Conservation (phyloP, 35 echinoderm and acorn worm species). For the Ophioderma brevispina region DNA sequence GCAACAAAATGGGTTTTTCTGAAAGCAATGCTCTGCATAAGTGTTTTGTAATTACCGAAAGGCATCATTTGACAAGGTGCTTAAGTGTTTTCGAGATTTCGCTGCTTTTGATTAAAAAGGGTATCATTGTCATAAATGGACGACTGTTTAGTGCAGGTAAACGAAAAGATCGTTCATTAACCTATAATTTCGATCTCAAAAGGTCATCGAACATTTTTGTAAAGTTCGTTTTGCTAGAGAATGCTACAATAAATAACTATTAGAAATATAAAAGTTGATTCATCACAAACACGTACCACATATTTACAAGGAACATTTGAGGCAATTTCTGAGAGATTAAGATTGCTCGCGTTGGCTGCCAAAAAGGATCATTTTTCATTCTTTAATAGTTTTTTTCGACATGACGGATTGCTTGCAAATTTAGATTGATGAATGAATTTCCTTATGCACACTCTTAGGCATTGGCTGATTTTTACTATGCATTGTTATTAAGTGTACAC, state of each 20-base stretch:
- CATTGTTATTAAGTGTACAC: too few species aligned
- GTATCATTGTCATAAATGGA: background rate
- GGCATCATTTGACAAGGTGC: background rate
- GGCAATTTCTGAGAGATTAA: background rate
- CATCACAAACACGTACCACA: background rate
- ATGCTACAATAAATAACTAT: background rate
- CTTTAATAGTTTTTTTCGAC: too few species aligned
- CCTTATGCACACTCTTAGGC: too few species aligned
- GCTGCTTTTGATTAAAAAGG: background rate
- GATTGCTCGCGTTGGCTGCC: too few species aligned
- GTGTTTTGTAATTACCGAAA: background rate
- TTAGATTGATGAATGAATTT: too few species aligned
- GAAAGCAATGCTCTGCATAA: conserved; percentile 3
- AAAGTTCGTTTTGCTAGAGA: background rate
- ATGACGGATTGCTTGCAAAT: too few species aligned
- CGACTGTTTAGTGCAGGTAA: background rate
- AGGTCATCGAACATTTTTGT: background rate
- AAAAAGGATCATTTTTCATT: too few species aligned
- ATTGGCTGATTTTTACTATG: too few species aligned
- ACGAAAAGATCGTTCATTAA: background rate
- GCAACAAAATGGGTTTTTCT: conserved; percentile 1
- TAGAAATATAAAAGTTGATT: background rate
- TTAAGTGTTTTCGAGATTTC: background rate
- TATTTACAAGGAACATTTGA: background rate
- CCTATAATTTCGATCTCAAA: background rate